Conservation (phyloP, 2,888 invertebrate genomes). For the Celastrina argiolus region DNA sequence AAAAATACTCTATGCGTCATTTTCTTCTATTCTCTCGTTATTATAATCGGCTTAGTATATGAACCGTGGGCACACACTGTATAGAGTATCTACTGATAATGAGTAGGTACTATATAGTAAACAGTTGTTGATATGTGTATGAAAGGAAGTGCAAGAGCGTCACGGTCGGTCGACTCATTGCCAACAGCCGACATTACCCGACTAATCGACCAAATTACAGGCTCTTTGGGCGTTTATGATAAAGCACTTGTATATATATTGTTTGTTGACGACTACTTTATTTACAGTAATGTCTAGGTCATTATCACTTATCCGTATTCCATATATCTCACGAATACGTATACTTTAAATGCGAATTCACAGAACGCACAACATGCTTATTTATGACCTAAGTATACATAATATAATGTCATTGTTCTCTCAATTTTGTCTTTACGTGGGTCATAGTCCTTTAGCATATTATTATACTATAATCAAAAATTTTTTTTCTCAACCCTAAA, state of each 20-base stretch:
- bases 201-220: slow-evolving; percentile 3
- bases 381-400: no score
- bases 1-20: no score
- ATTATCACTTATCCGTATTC: background rate
- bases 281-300: background rate
- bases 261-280: background rate
- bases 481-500: no score
- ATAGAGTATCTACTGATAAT: background rate
- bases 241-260: background rate
- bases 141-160: slow-evolving; percentile 18
- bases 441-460: background rate
- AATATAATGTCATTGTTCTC: no score
- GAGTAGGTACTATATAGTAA: background rate
- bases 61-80: no score
- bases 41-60: no score
- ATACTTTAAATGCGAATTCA: background rate
- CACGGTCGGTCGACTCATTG: background rate
- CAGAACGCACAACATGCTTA: background rate
- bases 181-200: slow-evolving; percentile 1
- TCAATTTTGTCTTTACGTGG: background rate
- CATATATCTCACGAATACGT: no score
- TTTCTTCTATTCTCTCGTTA: no score
- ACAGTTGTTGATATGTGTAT: slow-evolving; percentile 27
- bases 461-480: no score
- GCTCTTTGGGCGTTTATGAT: background rate